Base-by-base conservation (phyloP, 2,888 invertebrate species). In the Microctonus brassicae region DNA sequence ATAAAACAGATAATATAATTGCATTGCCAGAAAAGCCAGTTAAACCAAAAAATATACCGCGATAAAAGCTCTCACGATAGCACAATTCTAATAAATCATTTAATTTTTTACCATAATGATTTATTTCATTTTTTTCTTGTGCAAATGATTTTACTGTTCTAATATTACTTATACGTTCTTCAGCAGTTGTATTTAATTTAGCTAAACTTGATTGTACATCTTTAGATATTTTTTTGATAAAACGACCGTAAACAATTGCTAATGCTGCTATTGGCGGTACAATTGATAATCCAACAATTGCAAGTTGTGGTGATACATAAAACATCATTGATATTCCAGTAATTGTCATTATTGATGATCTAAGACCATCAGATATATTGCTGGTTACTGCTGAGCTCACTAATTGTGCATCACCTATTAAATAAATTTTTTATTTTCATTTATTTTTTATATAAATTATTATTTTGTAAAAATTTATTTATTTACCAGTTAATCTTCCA, bases 241-340 rank as follows among this genome's bases (percentile, higher is more conserved):
- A 96, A 72, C 95, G 91, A 0, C 96, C 96, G 83, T 95, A 96
- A 17, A 94, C 83, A 6, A 95, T 93, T 22, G 96, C 97, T 78
- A 96, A 87, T 63, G 93, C 91, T 0, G 96, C 97, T 63, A 98
- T 91, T 0, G 97, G 96, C 0, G 98, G 98, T 22, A 99, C 97
- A 29, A 98, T 93, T 67, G 93, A 90, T 66, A 97, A 88, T 24
- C 98, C 96, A 61, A 98, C 93, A 61, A 95, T 82, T 4, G 98
- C 95, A 80, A 99, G 88, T 77, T 96, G 92, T 0, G 96, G 93
- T 0, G 98, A 98, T 85, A 97, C 95, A 87, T 96, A 97, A 79
- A 97, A 91, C 98, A 98, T 98, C 95, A 99, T 97, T 29, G 94
- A 93, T 42, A 96, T 93, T 0, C 98, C 97, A 55, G 95, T 95